Evolutionary conservation across 2,113 vertebrate species (phyloP), one percentile per base, ranked within the genome.

Genomic region (Psilopsiagon aymara): DNA sequence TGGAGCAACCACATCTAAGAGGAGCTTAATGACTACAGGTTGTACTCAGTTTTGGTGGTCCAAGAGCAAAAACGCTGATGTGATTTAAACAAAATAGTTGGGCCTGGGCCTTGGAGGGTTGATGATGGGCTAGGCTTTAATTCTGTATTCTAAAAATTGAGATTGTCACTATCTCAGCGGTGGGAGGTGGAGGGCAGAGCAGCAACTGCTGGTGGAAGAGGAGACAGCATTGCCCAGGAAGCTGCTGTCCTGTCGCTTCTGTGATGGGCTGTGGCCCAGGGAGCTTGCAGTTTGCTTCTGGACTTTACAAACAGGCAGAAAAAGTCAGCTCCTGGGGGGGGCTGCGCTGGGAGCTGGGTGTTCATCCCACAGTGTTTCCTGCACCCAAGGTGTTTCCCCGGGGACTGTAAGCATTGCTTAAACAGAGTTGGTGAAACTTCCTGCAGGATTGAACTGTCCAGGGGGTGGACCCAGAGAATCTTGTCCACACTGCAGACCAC

Each of bases 391-490:
- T 44, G 6, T 41, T 59, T 68, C n/a, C 28, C 27, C 1, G 0
- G 3, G 23, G 24, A 46, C 43, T 63, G 55, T 37, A 25, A 41
- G 13, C 28, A 3, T 21, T 47, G 78, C 74, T 52, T 11, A 2
- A 0, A 0, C 1, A 1, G 25, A 47, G 27, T 3, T 35, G 41
- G 41, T 28, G 59, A 44, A 47, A 66, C 8, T 35, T 43, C 69
- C 62, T 3, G 0, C 0, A 2, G 33, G 17, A 62, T 6, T 25
- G 9, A 24, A 19, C 27, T 5, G 3, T 57, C 69, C 29, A 5
- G 17, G 44, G 0, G 0, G 27, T n/a, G 53, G 37, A 47, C 47
- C 37, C 8, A 35, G 64, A 27, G 31, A 49, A 10, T 52, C 23
- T 43, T 31, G 19, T 52, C 12, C 19, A 4, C 14, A 13, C 8